phyloP scores from a whole-genome alignment of 64 coral and sea anemone genomes.

The Pocillopora damicornis region DNA sequence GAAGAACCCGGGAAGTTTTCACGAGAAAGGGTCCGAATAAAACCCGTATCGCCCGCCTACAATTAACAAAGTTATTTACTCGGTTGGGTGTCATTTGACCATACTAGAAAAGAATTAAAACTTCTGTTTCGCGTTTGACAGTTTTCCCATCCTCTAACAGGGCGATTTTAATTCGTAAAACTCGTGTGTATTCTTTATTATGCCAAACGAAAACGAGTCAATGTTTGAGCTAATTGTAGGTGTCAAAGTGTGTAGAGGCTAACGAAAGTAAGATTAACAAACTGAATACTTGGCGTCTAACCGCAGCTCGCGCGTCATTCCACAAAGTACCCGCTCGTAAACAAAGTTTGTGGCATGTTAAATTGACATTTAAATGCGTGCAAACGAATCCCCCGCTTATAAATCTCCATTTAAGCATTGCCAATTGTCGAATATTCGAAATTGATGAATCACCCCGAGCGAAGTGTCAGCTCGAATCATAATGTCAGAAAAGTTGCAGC shows the following conservation, averaged over 20 bases:
- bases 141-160: constrained; percentile 19
- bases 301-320: not conserved
- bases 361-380: constrained; percentile 53
- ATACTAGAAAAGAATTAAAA: not conserved
- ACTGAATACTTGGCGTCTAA: constrained; percentile 4
- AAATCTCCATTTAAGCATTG: constrained; percentile 40
- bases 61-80: not conserved
- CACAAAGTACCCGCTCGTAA: constrained; percentile 16
- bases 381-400: constrained; percentile 29
- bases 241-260: not conserved
- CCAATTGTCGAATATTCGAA: constrained; percentile 32
- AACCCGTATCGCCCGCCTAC: not conserved
- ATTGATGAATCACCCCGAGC: constrained; percentile 36
- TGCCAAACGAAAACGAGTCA: not conserved
- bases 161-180: not conserved
- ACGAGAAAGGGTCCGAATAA: not conserved
- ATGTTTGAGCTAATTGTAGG: not conserved
- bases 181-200: constrained; percentile 5
- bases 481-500: not conserved
- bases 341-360: constrained; percentile 41
- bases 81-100: not conserved
- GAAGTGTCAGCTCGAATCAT: constrained; percentile 19
- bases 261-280: constrained; percentile 10
- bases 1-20: not conserved
- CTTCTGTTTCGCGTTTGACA: constrained; percentile 28